Conservation (phyloP, 1,140 invertebrate species). For the Atta colombica region DNA sequence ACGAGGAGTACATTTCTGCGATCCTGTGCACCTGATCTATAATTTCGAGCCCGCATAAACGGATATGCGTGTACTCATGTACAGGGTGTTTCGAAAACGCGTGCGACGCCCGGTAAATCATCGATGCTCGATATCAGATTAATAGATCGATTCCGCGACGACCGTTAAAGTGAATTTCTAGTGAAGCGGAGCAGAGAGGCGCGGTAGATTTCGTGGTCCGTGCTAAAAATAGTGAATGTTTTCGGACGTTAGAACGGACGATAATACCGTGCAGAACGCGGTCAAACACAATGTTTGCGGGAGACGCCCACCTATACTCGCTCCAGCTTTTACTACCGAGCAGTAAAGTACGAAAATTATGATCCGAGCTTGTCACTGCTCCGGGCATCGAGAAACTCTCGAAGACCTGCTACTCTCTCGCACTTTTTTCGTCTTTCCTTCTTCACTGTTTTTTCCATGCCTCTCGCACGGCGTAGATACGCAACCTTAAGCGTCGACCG, state of each 20-base stretch:
- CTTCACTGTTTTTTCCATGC: neutral
- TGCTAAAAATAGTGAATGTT: constrained; percentile 79
- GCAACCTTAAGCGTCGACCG: constrained; percentile 33
- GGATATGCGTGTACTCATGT: constrained; percentile 41
- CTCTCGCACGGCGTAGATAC: constrained; percentile 19
- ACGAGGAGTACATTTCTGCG: constrained; percentile 67
- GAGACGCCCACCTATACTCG: constrained; percentile 80
- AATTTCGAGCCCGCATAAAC: constrained; percentile 70
- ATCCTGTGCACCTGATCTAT: constrained; percentile 67
- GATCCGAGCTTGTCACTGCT: constrained; percentile 83
- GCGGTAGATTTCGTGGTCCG: constrained; percentile 49
- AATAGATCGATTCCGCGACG: constrained; percentile 26
- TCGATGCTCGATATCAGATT: constrained; percentile 24
- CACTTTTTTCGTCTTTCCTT: constrained; percentile 10
- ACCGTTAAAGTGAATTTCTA: constrained; percentile 16
- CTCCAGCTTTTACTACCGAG: constrained; percentile 79
- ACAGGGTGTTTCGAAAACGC: constrained; percentile 1
- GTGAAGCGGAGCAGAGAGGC: neutral
- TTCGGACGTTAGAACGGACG: constrained; percentile 65
- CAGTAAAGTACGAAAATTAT: constrained; percentile 83
- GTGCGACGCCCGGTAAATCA: neutral
- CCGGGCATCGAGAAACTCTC: constrained; percentile 75
- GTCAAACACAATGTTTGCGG: constrained; percentile 82
- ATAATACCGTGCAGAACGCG: constrained; percentile 75
- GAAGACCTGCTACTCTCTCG: constrained; percentile 53